These are phyloP conservation scores for Tenthredo mesomela DNA, from an alignment of 2,888 invertebrate species.

Conservation along the genomic window DNA sequence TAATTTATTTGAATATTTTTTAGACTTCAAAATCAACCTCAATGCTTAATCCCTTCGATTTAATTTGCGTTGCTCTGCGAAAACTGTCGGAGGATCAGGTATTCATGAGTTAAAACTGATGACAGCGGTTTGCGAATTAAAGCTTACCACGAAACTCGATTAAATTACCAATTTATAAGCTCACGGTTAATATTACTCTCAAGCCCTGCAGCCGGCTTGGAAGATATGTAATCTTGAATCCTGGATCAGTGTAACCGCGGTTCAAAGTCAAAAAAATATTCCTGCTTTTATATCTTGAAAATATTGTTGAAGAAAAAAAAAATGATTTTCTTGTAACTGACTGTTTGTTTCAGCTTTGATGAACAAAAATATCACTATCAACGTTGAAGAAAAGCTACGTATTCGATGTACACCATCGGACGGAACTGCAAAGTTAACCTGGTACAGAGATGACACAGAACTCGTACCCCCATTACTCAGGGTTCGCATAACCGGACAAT, in stretches of 20 bases:
- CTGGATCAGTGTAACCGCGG: too few relatives aligned
- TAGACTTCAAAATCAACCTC: neutral
- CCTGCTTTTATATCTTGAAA: too few relatives aligned
- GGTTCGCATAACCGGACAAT: slow-evolving; percentile 67
- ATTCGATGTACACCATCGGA: slow-evolving; percentile 66
- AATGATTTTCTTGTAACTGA: neutral
- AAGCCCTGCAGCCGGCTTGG: too few relatives aligned
- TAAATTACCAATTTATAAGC: too few relatives aligned
- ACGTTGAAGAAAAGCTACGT: slow-evolving; percentile 68
- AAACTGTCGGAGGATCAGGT: too few relatives aligned
- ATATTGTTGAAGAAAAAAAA: neutral
- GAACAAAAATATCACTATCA: slow-evolving; percentile 65
- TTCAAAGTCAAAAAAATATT: too few relatives aligned
- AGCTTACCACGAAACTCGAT: too few relatives aligned
- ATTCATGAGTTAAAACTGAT: too few relatives aligned
- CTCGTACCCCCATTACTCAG: slow-evolving; percentile 62
- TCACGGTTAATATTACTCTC: too few relatives aligned
- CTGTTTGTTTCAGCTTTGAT: slow-evolving; percentile 63
- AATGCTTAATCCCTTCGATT: neutral
- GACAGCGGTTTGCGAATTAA: too few relatives aligned
- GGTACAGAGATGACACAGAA: slow-evolving; percentile 70
- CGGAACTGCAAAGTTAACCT: slow-evolving; percentile 63
- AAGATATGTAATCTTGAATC: too few relatives aligned
- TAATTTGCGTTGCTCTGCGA: too few relatives aligned
- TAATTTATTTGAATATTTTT: neutral